Evolutionary conservation across 2,797 vertebrate genomes (phyloP), one percentile per base, ranked within the genome.

Genomic region (Sarcoramphus papa): DNA sequence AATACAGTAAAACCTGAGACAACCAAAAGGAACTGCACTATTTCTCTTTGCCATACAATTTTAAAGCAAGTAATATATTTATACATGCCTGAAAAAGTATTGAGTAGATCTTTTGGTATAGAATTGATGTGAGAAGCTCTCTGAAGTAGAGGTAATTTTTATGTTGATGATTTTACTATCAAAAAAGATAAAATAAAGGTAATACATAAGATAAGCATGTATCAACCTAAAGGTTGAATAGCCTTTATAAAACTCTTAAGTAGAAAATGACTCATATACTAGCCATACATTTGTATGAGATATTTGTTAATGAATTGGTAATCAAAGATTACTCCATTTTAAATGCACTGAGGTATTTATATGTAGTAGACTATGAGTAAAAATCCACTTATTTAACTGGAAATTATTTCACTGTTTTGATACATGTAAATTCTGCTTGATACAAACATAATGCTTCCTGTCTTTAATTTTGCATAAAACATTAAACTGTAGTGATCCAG

Each of bases 1-100:
- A 95, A 94, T 91, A 88, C 68, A 84, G 67, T 79, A 69, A 88
- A 89, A 77, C 37, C 68, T 90, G 82, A 86, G 83, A 85, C 48
- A 90, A 96, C 92, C 90, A 78, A 51, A 79, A 96, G 72, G 28
- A 78, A 16, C 50, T 88, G 41, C 24, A 8, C 16, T 90, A 18
- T 69, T 93, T 89, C 48, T 92, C 48, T 83, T 88, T 88, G 19
- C 17, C 31, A 11, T 69, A 48, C 65, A 51, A 27, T 88, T 92
- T 88, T 75, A 81, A 94, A 84, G 43, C 23, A 84, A 77, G 12
- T 51, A 33, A 53, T 82, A 25, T 43, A 35, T 69, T 69, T 72
- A 70, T 59, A 63, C 12, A 11, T 78, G 35, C 19, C 79, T 90
- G 81, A 76, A 64, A 96, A 96, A 63, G 14, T 91, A 35, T 37